phyloP scores from a whole-genome alignment of 2,113 vertebrate genomes.

The Eupsittula cactorum region DNA sequence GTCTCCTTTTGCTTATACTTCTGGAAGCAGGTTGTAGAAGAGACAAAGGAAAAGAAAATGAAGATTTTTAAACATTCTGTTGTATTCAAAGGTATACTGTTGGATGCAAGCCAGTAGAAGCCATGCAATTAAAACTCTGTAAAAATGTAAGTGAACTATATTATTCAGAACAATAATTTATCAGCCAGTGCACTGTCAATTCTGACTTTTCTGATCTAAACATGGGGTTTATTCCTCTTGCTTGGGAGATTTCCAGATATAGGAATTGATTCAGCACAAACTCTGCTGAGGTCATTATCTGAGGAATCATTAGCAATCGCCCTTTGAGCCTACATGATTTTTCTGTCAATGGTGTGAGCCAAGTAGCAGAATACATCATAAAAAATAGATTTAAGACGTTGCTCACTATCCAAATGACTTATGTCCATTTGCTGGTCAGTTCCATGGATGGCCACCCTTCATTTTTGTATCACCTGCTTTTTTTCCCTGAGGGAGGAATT shows the following conservation, averaged over 20 bases:
- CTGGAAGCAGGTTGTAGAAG: neutral
- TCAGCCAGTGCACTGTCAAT: neutral
- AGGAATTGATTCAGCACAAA: neutral
- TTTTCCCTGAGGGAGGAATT: neutral
- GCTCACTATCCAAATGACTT: neutral
- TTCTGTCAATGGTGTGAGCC: neutral
- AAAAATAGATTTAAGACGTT: neutral
- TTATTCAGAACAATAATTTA: neutral
- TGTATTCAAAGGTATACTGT: neutral
- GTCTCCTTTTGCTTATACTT: neutral
- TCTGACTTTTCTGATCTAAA: neutral
- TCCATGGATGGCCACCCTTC: neutral
- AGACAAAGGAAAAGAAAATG: neutral
- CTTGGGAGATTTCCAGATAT: neutral
- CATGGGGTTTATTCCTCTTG: neutral
- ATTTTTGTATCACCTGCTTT: neutral
- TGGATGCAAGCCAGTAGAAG: neutral
- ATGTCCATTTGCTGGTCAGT: neutral
- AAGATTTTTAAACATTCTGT: neutral
- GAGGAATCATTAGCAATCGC: neutral
- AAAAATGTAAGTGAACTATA: neutral
- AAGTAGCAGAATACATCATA: neutral
- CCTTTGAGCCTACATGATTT: neutral
- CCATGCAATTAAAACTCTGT: neutral
- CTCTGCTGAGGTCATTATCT: neutral